Evolutionary conservation across 2,113 vertebrate species (phyloP), one percentile per base, ranked within the genome.

Genomic region (Guaruba guarouba): DNA sequence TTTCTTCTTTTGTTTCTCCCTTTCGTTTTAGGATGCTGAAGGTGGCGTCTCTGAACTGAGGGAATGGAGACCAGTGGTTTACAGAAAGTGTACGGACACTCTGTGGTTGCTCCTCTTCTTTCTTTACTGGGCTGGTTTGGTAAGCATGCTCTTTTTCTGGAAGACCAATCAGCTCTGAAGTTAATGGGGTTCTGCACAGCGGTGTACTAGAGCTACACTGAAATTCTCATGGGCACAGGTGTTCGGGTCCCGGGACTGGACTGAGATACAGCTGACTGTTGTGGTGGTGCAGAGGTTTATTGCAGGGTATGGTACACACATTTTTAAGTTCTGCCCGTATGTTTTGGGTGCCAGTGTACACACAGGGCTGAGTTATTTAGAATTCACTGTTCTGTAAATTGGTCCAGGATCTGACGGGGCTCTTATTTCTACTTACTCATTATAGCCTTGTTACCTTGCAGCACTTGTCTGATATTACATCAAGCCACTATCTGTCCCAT

Each of bases 71-170:
- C 98, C 98, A 3, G 95, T 96, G 51, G 9, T 95, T 68, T 92
- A 97, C 62, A 97, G 98, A 89, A 97, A 95, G 88, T 98, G 98
- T 84, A 98, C 98, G 10, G 98, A 98, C 64, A 31, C 67, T 1
- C 29, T 82, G 4, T 98, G 98, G 98, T 43, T 98, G 73, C 70
- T 97, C 37, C 37, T 98, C 67, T 98, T 98, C 96, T 98, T 98
- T 84, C 92, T 98, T 49, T 98, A 98, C 85, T 98, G 98, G 98
- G 85, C 95, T 74, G 98, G 98, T 73, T 95, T 97, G 98, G 98
- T 98, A 96, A 98, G 98, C 91, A 14, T 9, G 17, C 35, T 63
- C 61, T n/a, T 37, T 46, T 39, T 9, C 33, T 41, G 37, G 20
- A 81, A 69, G 35, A 27, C 43, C 28, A 44, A 10, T 23, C 17